phyloP scores from a whole-genome alignment of 2,888 invertebrate species.

The Drosophila seclusa region DNA sequence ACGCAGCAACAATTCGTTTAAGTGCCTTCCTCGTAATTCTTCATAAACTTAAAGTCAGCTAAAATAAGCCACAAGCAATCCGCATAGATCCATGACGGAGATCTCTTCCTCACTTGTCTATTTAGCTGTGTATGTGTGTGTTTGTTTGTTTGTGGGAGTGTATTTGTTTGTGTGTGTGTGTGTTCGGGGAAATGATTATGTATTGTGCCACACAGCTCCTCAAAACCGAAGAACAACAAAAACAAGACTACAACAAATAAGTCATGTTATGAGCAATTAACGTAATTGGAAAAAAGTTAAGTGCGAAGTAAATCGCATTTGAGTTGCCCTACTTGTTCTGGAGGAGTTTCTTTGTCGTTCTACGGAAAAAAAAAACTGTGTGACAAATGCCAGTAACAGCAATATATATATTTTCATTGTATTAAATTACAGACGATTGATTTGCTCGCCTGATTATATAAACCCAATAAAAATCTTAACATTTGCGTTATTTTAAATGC shows the following conservation, averaged over 20 bases:
- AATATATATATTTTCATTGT: background rate
- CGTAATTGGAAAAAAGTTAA: conserved; percentile 74
- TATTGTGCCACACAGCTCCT: conserved; percentile 65
- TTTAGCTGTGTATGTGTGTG: conserved; percentile 18
- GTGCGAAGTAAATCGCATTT: conserved; percentile 36
- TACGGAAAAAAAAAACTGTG: background rate
- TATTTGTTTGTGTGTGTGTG: conserved; percentile 16
- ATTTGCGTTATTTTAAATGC: background rate
- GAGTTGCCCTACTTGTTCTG: conserved; percentile 38
- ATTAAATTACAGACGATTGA: no score
- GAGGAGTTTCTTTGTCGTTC: conserved; percentile 1
- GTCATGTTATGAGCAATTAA: conserved; percentile 76
- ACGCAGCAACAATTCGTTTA: conserved; percentile 72
- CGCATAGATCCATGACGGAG: conserved; percentile 50
- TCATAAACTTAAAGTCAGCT: conserved; percentile 77
- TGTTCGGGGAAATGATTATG: conserved; percentile 67
- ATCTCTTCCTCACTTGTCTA: conserved; percentile 37
- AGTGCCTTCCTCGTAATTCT: conserved; percentile 78
- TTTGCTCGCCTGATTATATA: background rate
- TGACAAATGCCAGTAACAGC: background rate
- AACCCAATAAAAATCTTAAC: background rate
- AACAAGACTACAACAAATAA: conserved; percentile 47
- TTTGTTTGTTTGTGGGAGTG: conserved; percentile 14
- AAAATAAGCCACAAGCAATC: conserved; percentile 67
- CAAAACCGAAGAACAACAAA: conserved; percentile 47